A percentile compares a stretch with the other conserved stretches of the same genome.
phyloP scores from a whole-genome alignment of 2,888 invertebrate genomes.

The Frankliniella fusca region DNA sequence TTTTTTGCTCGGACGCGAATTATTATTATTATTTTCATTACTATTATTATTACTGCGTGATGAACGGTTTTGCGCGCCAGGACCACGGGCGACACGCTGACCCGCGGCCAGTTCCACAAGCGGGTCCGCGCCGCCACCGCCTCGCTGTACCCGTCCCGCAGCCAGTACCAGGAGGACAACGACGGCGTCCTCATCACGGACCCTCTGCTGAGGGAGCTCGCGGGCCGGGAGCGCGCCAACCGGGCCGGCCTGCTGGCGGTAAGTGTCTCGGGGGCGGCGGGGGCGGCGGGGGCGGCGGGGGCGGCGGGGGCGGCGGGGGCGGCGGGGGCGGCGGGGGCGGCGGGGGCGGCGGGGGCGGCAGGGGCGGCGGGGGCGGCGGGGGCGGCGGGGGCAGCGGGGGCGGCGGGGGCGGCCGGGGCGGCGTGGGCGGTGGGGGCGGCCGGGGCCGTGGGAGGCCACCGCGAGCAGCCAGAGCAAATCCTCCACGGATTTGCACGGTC shows the following conservation, averaged over 20 bases:
- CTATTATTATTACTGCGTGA: no score
- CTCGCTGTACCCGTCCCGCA: conserved; percentile 58
- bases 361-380: not conserved
- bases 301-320: no score
- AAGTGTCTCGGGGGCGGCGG: conserved; percentile 37
- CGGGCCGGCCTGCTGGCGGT: conserved; percentile 68
- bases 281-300: not conserved
- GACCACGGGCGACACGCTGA: conserved; percentile 59
- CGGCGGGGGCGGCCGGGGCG: no score
- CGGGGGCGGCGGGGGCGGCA: not conserved
- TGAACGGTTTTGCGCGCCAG: not conserved
- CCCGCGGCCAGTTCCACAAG: conserved; percentile 57
- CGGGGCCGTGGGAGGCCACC: not conserved
- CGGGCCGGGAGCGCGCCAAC: conserved; percentile 68
- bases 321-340: not conserved
- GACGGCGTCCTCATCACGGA: conserved; percentile 55
- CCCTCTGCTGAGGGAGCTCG: conserved; percentile 64
- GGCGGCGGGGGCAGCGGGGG: no score
- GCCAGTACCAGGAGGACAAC: conserved; percentile 57
- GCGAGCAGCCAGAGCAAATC: conserved; percentile 12
- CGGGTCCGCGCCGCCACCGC: conserved; percentile 57
- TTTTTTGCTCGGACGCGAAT: no score
- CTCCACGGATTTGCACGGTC: not conserved
- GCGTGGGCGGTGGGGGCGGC: no score
- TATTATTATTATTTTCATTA: no score